Evolutionary conservation across 2,113 vertebrate genomes (phyloP), one percentile per base, ranked within the genome.

Genomic region (Aspiorhynchus laticeps): DNA sequence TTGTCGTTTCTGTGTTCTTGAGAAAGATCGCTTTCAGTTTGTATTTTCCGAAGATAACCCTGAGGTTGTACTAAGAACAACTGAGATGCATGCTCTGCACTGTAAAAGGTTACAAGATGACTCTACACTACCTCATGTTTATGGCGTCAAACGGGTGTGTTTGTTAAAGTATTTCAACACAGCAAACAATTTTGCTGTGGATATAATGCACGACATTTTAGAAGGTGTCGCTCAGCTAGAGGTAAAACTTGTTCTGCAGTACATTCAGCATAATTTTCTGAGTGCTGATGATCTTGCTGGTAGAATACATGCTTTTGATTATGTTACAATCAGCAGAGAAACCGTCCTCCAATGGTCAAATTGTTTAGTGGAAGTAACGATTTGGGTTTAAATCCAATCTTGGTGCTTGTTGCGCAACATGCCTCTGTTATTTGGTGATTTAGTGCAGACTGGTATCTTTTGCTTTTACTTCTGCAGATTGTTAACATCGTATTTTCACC

Each of bases 371-470:
- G 24, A 5, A 43, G 85, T 10, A 89, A 90, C 80, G 79, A 84
- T 84, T 88, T 88, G 65, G 83, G 90, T 3, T 38, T 88, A 15
- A 90, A 90, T 79, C 11, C 88, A 90, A 15, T 83, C 89, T 61
- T 87, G 82, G 80, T 87, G 89, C 69, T 78, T 91, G 9, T 41
- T 91, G 1, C 17, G 41, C 10, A 92, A 90, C 10, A 85, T 86
- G 43, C 83, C 88, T 7, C 69, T 85, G 31, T 3, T 91, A 61
- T 91, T 90, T 87, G 89, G 90, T 38, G 84, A 91, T 88, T 63
- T 90, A 7, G 11, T 88, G 0, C 1, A 87, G 11, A 87, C n/a
- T 91, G 88, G 88, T 76, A 71, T 80, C 77, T 90, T 36, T 41
- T 90, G n/a, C 12, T 91, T 11, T 87, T 89, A 28, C 71, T 90